phyloP scores from a whole-genome alignment of 2,113 vertebrate genomes.

The Plestiodon gilberti region DNA sequence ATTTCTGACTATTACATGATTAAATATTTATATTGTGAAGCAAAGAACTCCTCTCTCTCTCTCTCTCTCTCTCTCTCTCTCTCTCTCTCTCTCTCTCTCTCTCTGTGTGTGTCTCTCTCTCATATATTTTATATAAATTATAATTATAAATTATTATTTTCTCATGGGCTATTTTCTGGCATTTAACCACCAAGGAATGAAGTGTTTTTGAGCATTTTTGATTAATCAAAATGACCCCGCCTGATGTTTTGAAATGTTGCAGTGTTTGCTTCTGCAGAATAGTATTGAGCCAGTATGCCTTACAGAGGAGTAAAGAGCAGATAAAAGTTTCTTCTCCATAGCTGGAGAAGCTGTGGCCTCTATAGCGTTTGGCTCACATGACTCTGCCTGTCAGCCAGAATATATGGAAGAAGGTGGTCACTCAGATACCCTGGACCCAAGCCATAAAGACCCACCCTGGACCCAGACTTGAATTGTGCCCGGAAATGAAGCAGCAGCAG shows the following conservation, averaged over 20 bases:
- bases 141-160: not conserved
- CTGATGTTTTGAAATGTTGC: not conserved
- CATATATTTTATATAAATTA: no score
- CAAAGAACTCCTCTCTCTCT: conserved; percentile 21
- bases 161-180: not conserved
- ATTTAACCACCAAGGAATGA: not conserved
- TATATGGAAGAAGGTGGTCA: no score
- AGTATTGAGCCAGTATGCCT: not conserved
- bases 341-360: no score
- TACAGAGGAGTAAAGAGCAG: not conserved
- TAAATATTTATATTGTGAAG: conserved; percentile 38
- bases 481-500: no score
- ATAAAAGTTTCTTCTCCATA: no score
- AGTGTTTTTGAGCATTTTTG: not conserved
- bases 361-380: no score
- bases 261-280: not conserved
- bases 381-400: no score
- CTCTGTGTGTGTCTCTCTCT: no score
- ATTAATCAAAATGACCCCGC: not conserved
- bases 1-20: conserved; percentile 46
- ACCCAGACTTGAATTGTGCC: no score
- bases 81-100: no score
- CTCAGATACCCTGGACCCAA: no score
- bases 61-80: not conserved
- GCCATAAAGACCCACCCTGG: no score